Conservation (phyloP, 2,113 vertebrate species). For the Furnarius figulus region DNA sequence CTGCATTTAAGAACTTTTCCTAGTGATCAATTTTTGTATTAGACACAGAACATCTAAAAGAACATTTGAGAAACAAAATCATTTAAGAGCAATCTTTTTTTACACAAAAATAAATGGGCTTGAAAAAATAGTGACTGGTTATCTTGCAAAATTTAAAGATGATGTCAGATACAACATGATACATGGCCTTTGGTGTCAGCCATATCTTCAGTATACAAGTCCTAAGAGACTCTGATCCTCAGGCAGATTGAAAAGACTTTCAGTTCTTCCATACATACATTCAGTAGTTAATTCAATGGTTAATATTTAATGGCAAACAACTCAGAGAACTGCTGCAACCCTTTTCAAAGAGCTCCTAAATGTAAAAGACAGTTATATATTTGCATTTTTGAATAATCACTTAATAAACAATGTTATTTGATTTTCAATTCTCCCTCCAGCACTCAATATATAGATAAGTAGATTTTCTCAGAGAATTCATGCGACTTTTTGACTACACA, state of each 20-base stretch:
- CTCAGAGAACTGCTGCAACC: not conserved
- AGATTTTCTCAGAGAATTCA: not conserved
- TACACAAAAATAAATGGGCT: not conserved
- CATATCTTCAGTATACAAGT: not conserved
- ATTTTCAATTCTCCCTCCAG: not conserved
- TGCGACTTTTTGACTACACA: not conserved
- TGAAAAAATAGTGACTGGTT: not conserved
- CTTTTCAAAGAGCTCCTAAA: not conserved
- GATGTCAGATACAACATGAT: not conserved
- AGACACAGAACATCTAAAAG: not conserved
- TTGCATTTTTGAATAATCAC: slow-evolving; percentile 29
- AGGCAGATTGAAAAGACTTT: not conserved
- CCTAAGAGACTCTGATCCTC: not conserved
- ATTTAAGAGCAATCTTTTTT: not conserved
- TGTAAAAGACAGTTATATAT: not conserved
- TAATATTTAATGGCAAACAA: slow-evolving; percentile 25
- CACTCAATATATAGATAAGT: not conserved
- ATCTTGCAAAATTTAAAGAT: not conserved
- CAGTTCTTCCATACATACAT: not conserved
- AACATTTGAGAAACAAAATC: not conserved
- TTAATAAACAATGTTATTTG: slow-evolving; percentile 12
- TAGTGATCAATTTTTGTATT: not conserved
- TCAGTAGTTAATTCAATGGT: not conserved
- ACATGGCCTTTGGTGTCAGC: not conserved
- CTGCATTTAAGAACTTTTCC: not conserved